Percentiles rank a stretch among this genome's conserved stretches.
phyloP scores from a whole-genome alignment of 2,113 vertebrate genomes.

The Orcinus orca region DNA sequence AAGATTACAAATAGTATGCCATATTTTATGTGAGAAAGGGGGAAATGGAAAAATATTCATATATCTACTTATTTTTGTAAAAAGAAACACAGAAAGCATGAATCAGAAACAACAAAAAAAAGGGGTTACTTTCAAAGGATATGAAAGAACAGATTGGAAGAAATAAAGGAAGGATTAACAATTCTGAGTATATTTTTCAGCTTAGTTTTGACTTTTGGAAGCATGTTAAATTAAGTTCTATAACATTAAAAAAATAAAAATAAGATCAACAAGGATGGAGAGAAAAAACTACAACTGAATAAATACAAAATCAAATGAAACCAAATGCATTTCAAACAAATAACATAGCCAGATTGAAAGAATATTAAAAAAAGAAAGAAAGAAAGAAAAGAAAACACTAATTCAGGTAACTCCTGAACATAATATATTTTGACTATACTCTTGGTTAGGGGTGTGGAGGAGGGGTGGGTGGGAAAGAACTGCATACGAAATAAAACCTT shows the following conservation, averaged over 20 bases:
- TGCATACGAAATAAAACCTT: conserved; percentile 3
- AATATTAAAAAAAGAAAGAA: neutral
- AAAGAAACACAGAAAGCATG: conserved; percentile 14
- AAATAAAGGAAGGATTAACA: neutral
- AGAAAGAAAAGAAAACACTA: neutral
- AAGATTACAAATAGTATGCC: conserved; percentile 32
- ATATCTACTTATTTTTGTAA: conserved; percentile 24
- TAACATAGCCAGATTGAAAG: neutral
- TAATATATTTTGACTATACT: neutral
- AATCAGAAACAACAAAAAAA: conserved; percentile 34
- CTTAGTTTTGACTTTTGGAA: neutral
- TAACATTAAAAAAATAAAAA: neutral
- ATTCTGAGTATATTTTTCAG: neutral
- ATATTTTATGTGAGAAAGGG: conserved; percentile 10
- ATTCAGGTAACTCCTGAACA: neutral
- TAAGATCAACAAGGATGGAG: neutral
- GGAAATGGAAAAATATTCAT: conserved; percentile 26
- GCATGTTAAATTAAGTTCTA: neutral
- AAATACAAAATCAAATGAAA: conserved; percentile 23
- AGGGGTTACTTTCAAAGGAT: neutral
- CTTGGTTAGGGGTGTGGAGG: neutral
- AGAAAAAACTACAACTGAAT: neutral
- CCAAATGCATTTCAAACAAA: conserved; percentile 10
- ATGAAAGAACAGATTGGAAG: neutral
- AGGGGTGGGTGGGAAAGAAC: neutral